Conservation (phyloP, 2,888 invertebrate species). For the Vandiemenella viatica region DNA sequence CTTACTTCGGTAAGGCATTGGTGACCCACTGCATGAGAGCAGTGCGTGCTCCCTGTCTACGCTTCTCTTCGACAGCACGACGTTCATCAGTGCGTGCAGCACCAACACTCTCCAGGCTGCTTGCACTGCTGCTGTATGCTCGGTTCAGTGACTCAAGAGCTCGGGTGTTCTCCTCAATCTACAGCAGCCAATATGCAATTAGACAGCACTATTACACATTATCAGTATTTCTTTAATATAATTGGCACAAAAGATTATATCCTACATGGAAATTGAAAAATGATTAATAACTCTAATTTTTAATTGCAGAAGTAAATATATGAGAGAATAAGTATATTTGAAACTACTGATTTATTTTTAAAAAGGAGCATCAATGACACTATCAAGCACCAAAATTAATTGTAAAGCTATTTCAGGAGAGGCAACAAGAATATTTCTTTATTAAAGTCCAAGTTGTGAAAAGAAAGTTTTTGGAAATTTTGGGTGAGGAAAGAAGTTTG, state of each 20-base stretch:
- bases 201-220: no score
- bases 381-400: no score
- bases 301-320: no score
- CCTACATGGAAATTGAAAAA: neutral
- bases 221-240: neutral
- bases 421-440: no score
- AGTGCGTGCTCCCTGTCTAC: constrained; percentile 67
- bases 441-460: no score
- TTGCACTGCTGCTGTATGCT: constrained; percentile 61
- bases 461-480: no score
- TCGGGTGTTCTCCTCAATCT: constrained; percentile 92
- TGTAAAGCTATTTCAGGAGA: no score
- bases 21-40: constrained; percentile 89
- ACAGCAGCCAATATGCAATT: constrained; percentile 20
- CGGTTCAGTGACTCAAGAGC: constrained; percentile 74
- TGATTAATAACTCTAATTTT: no score
- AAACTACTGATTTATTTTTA: no score
- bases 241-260: neutral
- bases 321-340: no score
- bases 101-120: constrained; percentile 67
- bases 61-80: constrained; percentile 13
- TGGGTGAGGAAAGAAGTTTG: no score
- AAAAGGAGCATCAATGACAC: no score
- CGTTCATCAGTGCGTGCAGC: constrained; percentile 39
- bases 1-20: constrained; percentile 70